phyloP scores from a whole-genome alignment of 2,113 vertebrate species.

The Erinaceus europaeus region DNA sequence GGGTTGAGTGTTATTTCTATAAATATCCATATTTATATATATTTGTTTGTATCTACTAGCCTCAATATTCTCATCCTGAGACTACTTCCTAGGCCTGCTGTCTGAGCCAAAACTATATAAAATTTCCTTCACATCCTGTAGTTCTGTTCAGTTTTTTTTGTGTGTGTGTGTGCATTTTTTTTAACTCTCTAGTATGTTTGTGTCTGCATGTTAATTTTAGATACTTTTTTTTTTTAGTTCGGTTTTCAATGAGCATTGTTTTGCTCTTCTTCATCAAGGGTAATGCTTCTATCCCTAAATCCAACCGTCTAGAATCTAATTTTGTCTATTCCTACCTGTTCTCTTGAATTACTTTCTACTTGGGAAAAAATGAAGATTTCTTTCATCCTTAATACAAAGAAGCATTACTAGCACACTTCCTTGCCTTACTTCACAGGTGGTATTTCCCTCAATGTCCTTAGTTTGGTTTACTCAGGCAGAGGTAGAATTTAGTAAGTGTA shows the following conservation, averaged over 20 bases:
- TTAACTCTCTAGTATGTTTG: too few relatives aligned
- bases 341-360: not conserved
- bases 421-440: not conserved
- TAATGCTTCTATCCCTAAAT: not conserved
- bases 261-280: not conserved
- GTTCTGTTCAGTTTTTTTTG: too few relatives aligned
- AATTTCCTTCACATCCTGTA: too few relatives aligned
- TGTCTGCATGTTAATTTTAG: too few relatives aligned
- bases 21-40: too few relatives aligned
- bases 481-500: not conserved
- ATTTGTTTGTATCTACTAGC: too few relatives aligned
- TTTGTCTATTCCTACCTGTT: conserved; percentile 18
- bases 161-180: too few relatives aligned
- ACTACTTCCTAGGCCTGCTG: too few relatives aligned
- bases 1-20: too few relatives aligned
- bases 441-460: not conserved
- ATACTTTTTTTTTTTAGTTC: too few relatives aligned
- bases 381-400: not conserved
- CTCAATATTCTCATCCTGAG: too few relatives aligned
- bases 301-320: not conserved
- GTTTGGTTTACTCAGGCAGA: not conserved
- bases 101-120: too few relatives aligned
- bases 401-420: not conserved
- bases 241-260: not conserved
- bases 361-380: not conserved